Percentiles rank a stretch among this genome's conserved stretches.
Evolutionary conservation across 2,888 invertebrate species (phyloP).

Genomic region (Ceriagrion tenellum): DNA sequence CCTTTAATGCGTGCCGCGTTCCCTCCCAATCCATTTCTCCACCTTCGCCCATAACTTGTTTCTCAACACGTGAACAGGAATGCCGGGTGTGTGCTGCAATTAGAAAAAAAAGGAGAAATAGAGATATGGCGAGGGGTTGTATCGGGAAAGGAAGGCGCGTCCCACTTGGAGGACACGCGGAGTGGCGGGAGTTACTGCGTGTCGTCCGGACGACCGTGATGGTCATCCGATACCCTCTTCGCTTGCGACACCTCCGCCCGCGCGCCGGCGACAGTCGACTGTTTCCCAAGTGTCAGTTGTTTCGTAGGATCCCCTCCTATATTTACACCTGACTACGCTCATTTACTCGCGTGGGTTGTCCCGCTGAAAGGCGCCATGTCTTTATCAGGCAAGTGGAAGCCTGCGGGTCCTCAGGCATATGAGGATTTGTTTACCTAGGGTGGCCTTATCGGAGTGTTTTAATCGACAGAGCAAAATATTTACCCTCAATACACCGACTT

Average conservation of each 20-base stretch:
- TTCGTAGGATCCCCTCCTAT: not conserved
- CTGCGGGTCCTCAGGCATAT: not conserved
- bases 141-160: not conserved
- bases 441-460: too few relatives aligned
- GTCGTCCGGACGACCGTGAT: not conserved
- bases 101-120: not conserved
- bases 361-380: not conserved
- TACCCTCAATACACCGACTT: too few relatives aligned
- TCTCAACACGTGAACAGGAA: not conserved
- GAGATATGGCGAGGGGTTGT: not conserved
- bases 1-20: too few relatives aligned
- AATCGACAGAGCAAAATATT: too few relatives aligned
- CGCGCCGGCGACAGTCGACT: not conserved
- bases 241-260: not conserved
- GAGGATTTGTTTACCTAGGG: too few relatives aligned
- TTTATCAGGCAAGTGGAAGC: not conserved
- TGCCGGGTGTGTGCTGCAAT: slow-evolving; percentile 1
- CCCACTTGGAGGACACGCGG: not conserved
- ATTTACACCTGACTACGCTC: not conserved
- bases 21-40: too few relatives aligned
- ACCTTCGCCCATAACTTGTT: not conserved
- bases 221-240: not conserved
- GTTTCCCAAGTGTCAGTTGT: not conserved
- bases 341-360: not conserved
- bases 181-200: not conserved